Percentiles rank a stretch among this genome's conserved stretches.
Evolutionary conservation across 2,888 invertebrate species (phyloP).

Genomic region (Brachypterus glaber): DNA sequence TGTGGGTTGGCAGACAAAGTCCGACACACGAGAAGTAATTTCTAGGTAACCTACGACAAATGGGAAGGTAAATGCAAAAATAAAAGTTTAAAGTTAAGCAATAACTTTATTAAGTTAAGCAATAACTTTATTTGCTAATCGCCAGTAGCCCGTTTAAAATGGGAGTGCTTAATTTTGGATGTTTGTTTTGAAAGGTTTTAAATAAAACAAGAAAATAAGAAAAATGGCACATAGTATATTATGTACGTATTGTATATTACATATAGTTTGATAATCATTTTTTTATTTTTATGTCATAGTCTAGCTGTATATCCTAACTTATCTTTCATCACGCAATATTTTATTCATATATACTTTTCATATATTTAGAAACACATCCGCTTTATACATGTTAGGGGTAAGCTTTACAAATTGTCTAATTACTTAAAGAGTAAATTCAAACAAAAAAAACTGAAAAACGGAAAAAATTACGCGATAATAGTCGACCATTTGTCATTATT

Average conservation of each 20-base stretch:
- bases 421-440: slow-evolving; percentile 27
- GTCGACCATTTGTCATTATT: no score
- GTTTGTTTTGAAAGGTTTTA: slow-evolving; percentile 5
- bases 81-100: no score
- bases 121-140: no score
- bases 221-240: slow-evolving; percentile 46
- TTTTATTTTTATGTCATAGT: slow-evolving; percentile 37
- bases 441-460: slow-evolving; percentile 11
- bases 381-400: slow-evolving; percentile 37
- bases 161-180: no score
- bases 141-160: no score
- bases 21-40: no score
- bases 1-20: no score
- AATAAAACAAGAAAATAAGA: slow-evolving; percentile 30
- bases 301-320: slow-evolving; percentile 41
- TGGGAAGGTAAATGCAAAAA: no score
- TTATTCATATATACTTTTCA: slow-evolving; percentile 39
- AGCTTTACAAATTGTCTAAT: slow-evolving; percentile 39
- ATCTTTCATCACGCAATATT: slow-evolving; percentile 41
- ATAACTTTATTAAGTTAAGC: no score
- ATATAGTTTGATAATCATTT: slow-evolving; percentile 42
- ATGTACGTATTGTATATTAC: slow-evolving; percentile 45
- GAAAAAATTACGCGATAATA: no score
- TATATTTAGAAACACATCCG: slow-evolving; percentile 41
- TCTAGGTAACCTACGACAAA: no score